These are phyloP conservation scores for Oncorhynchus tshawytscha DNA, from an alignment of 2,113 vertebrate species.

Conservation along the genomic window DNA sequence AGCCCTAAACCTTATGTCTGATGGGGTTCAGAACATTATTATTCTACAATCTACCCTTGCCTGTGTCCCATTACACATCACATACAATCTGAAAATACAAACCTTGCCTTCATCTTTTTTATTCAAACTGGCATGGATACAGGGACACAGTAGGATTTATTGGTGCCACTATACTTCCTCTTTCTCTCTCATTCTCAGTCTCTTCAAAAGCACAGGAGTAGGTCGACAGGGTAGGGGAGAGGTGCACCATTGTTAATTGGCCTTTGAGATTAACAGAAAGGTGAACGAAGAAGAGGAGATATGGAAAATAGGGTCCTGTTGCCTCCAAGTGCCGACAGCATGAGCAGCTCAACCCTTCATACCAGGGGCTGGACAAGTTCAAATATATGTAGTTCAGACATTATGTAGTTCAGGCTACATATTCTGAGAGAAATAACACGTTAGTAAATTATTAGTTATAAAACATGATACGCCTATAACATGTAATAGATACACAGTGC, in stretches of 20 bases:
- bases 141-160: conserved; percentile 64
- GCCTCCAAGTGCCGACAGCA: conserved; percentile 55
- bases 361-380: conserved; percentile 40
- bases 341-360: conserved; percentile 42
- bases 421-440: neutral
- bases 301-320: conserved; percentile 78
- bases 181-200: conserved; percentile 56
- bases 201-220: conserved; percentile 81
- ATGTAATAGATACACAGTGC: too few species aligned
- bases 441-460: too few species aligned
- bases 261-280: conserved; percentile 83
- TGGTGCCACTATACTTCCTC: conserved; percentile 70
- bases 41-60: neutral
- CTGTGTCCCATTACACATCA: neutral
- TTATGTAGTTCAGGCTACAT: neutral
- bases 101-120: conserved; percentile 47
- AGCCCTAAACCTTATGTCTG: too few species aligned
- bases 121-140: conserved; percentile 34
- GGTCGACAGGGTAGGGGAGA: conserved; percentile 69
- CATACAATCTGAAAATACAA: conserved; percentile 25
- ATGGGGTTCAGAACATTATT: neutral
- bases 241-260: conserved; percentile 85
- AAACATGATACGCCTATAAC: neutral
- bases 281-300: conserved; percentile 75
- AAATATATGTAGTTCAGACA: conserved; percentile 18